Base-by-base conservation (phyloP, 1,140 invertebrate genomes). In the Drosophila arawakana region DNA sequence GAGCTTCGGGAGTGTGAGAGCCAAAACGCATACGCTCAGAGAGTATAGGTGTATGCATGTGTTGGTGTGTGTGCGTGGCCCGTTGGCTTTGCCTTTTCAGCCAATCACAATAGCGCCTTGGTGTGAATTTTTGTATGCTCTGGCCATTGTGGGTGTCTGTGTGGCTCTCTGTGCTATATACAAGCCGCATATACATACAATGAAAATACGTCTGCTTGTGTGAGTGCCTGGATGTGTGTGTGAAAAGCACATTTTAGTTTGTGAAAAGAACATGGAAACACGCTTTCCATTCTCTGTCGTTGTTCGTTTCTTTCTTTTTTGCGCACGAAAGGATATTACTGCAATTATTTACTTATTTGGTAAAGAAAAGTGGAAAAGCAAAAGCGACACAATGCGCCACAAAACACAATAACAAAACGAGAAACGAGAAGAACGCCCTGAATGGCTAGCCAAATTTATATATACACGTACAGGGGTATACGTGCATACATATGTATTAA, bases 301-400 rank as follows among this genome's bases (percentile, higher is more conserved):
- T 82, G 76, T 82, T 81, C 66, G 72, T 78, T 85, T 82, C 83
- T 79, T 85, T 76, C 83, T 76, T 82, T 88, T 80, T 78, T 75
- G 80, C 80, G 84, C 84, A 67, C 80, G 75, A 80, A 88, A 88
- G 83, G 83, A 88, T 89, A 88, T 88, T 86, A 88, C 84, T 88
- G 83, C 83, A 88, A 88, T 88, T 88, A 88, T 89, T 88, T 88
- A 88, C 84, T 88, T 88, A 88, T 88, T 88, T 88, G 84, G 83
- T 70, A 83, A 83, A 89, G 83, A 88, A 83, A 82, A 82, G 82
- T 73, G 79, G 67, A 75, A 66, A 57, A 46, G 76, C 73, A 71
- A 75, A 70, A 70, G 66, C 72, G 58, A 70, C 72, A 74, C 72
- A 74, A 74, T 74, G 66, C 58, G 39, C 67, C 55, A 70, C 63